phyloP scores from a whole-genome alignment of 53 echinoderm and acorn worm genomes.

The Patiria pectinifera region DNA sequence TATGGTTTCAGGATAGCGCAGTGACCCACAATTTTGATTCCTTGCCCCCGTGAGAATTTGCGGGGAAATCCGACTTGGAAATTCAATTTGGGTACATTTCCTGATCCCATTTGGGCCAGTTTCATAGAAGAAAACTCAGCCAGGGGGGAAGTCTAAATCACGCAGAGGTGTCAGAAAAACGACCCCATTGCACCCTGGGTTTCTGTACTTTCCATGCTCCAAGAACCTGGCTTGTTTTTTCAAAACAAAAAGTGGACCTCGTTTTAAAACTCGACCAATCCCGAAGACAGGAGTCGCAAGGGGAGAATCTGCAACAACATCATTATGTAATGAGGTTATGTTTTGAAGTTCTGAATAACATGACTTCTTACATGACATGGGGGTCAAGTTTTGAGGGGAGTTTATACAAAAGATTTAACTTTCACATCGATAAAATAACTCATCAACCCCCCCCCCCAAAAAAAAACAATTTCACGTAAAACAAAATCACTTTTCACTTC shows the following conservation, averaged over 20 bases:
- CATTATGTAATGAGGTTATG: too few relatives aligned
- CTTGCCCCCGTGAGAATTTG: constrained; percentile 29
- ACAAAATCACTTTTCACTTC: too few relatives aligned
- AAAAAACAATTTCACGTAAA: too few relatives aligned
- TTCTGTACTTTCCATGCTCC: not conserved
- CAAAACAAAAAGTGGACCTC: not conserved
- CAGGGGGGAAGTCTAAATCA: not conserved
- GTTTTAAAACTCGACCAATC: too few relatives aligned
- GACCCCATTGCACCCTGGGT: not conserved
- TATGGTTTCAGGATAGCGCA: not conserved
- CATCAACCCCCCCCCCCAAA: too few relatives aligned
- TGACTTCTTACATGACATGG: too few relatives aligned
- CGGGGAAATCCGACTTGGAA: constrained; percentile 59
- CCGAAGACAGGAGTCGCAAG: too few relatives aligned
- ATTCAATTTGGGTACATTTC: constrained; percentile 63
- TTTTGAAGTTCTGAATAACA: too few relatives aligned
- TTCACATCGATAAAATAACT: too few relatives aligned
- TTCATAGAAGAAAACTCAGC: not conserved
- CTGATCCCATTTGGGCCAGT: constrained; percentile 25
- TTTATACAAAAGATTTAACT: too few relatives aligned
- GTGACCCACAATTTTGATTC: constrained; percentile 54
- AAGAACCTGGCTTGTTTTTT: not conserved
- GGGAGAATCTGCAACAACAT: too few relatives aligned
- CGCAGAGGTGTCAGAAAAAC: not conserved
- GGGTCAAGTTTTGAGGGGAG: too few relatives aligned